Evolutionary conservation across 2,888 invertebrate species (phyloP), one percentile per base, ranked within the genome.

Genomic region (Andricus curvator): DNA sequence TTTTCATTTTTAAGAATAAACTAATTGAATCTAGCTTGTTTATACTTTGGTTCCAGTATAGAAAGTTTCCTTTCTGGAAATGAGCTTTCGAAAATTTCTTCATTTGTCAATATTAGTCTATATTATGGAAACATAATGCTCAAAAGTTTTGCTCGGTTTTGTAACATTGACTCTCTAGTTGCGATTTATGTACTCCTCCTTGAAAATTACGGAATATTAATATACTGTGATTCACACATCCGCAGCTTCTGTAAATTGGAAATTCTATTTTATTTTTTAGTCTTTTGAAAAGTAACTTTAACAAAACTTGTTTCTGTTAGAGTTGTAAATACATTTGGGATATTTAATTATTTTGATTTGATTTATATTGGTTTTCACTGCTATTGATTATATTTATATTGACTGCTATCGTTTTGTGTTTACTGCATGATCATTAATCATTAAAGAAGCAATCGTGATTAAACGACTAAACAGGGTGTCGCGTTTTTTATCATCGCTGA

Each of bases 271-370:
- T 66, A 66, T n/a, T 66, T 66, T 66, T 37, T 33, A 56, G n/a
- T 56, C 5, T 51, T 70, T 70, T 56, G n/a, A 33, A 20, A 33
- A 48, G 11, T 51, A n/a, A 11, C 11, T 29, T 20, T 51, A 48
- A 51, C 13, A 56, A 29, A 51, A 74, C 25, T 37, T 33, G 51
- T 56, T 29, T 68, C 44, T 68, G 6, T 51, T 74, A 56, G 33
- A 74, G 25, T 51, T 74, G 74, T 74, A 74, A 56, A 74, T 74
- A 74, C n/a, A 56, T 74, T 74, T n/a, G 56, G 56, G 51, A 29
- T 74, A 74, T 56, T 51, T 70, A 29, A 70, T 29, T 70, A 70
- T 51, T 70, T 70, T 51, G 22, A 70, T 29, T 70, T 51, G 22
- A 33, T 29, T 44, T 25, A 22, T 51, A 48, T 70, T 68, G 25